Evolutionary conservation across 1,140 invertebrate species (phyloP).

Genomic region (Drosophila novamexicana): DNA sequence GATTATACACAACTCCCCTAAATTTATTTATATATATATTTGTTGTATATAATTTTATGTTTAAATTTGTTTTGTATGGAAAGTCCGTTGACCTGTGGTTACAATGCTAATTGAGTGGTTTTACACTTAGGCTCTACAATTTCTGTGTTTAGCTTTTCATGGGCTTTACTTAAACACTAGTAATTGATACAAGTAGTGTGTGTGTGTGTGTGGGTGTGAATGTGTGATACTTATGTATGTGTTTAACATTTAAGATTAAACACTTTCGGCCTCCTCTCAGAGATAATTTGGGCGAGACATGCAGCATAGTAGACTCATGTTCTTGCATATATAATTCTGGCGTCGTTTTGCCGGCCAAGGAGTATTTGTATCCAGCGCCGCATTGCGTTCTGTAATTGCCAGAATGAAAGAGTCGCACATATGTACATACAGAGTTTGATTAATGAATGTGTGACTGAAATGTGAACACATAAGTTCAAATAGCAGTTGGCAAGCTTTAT

Average conservation of each 20-base stretch:
- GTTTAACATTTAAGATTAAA: slow-evolving; percentile 48
- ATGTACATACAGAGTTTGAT: slow-evolving; percentile 41
- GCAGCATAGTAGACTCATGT: slow-evolving; percentile 89
- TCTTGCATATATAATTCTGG: slow-evolving; percentile 87
- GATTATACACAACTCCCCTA: slow-evolving; percentile 67
- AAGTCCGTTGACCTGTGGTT: slow-evolving; percentile 52
- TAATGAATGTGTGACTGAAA: slow-evolving; percentile 49
- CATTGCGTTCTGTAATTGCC: slow-evolving; percentile 85
- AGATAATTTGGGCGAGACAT: slow-evolving; percentile 88
- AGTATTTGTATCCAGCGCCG: slow-evolving; percentile 86
- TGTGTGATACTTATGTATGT: slow-evolving; percentile 16
- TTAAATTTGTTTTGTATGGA: slow-evolving; percentile 28
- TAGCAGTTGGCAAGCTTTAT: slow-evolving; percentile 17
- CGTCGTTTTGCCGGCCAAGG: slow-evolving; percentile 87
- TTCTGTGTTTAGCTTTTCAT: slow-evolving; percentile 36
- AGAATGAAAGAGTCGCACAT: slow-evolving; percentile 20
- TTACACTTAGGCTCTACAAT: slow-evolving; percentile 30
- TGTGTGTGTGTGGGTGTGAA: slow-evolving; percentile 23
- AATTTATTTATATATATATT: slow-evolving; percentile 5
- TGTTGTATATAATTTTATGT: neutral
- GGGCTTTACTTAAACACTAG: slow-evolving; percentile 63
- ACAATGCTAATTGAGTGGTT: slow-evolving; percentile 64
- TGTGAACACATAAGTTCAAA: slow-evolving; percentile 40
- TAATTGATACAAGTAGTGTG: slow-evolving; percentile 78
- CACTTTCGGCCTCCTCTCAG: slow-evolving; percentile 84